A percentile compares a stretch with the other conserved stretches of the same genome.
phyloP scores from a whole-genome alignment of 2,113 vertebrate species.

The Telmatochromis sp. region DNA sequence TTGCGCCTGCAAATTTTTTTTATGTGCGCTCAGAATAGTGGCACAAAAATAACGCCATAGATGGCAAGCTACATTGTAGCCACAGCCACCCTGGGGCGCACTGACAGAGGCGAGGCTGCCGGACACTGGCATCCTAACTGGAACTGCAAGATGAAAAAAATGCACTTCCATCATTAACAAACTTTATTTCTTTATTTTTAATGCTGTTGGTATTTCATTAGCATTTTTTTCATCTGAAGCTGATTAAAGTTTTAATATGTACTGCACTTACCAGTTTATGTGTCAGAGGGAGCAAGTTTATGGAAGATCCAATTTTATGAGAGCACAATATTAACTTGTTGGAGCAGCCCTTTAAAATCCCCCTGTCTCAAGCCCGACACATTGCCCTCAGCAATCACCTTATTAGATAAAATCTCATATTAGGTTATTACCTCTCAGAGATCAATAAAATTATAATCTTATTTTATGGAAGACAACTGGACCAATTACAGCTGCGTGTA shows the following conservation, averaged over 20 bases:
- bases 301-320: not conserved
- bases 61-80: not conserved
- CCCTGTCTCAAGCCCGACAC: not conserved
- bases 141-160: not conserved
- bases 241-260: not conserved
- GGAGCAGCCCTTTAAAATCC: not conserved
- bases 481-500: not conserved
- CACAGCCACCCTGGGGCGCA: not conserved
- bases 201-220: not conserved
- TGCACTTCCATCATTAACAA: not conserved
- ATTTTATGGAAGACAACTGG: not conserved
- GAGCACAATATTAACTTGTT: not conserved
- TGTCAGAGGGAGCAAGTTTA: not conserved
- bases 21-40: too few species aligned
- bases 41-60: too few species aligned
- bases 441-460: not conserved
- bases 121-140: not conserved
- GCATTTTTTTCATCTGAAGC: not conserved
- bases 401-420: not conserved
- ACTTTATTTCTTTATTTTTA: not conserved
- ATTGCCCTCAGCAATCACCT: not conserved
- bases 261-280: not conserved
- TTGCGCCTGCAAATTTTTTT: too few species aligned
- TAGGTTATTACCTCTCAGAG: not conserved
- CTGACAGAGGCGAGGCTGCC: not conserved